phyloP scores from a whole-genome alignment of 2,888 invertebrate species.

The Mimachlamys varia region DNA sequence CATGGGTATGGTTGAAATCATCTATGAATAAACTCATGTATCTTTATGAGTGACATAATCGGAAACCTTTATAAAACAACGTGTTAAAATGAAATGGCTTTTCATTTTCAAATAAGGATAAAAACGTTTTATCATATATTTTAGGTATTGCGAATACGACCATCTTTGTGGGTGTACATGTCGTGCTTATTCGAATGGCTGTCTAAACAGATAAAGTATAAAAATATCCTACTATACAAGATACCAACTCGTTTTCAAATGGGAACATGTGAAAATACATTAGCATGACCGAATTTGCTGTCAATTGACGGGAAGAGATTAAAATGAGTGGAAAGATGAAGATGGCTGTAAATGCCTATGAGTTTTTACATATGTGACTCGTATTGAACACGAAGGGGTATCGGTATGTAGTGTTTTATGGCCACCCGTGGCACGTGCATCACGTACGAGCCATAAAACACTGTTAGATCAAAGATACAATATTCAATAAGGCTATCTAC shows the following conservation, averaged over 20 bases:
- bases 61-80: neutral
- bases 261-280: neutral
- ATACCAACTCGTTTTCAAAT: neutral
- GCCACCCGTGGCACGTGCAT: neutral
- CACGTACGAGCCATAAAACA: neutral
- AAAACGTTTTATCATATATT: neutral
- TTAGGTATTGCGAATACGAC: neutral
- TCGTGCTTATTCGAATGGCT: neutral
- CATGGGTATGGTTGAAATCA: no score
- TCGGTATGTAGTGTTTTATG: neutral
- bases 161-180: neutral
- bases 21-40: neutral
- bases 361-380: neutral
- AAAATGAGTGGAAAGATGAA: neutral
- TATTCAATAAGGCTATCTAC: neutral
- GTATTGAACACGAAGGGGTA: neutral
- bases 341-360: neutral
- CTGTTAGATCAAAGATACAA: neutral
- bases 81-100: neutral
- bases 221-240: neutral
- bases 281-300: conserved; percentile 1
- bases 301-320: neutral
- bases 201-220: neutral
- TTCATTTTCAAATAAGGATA: neutral
- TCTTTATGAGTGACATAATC: neutral